Conservation (phyloP, 2,113 vertebrate genomes). For the Diadophis punctatus region DNA sequence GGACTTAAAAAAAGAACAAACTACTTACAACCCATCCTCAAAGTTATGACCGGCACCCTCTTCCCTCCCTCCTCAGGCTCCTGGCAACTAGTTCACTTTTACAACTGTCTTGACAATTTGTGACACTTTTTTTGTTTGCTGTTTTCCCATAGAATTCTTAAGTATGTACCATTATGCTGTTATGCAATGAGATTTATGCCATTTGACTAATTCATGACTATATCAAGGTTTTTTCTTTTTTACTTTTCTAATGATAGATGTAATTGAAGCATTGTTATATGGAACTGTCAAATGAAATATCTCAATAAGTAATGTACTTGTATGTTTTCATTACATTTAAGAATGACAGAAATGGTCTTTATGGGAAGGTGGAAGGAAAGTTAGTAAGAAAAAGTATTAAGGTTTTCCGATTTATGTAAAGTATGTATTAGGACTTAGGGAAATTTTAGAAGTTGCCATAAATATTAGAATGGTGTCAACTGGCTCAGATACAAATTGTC, state of each 20-base stretch:
- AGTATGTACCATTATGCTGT: not conserved
- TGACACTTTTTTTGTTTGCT: not conserved
- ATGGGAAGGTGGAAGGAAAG: not conserved
- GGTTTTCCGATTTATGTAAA: not conserved
- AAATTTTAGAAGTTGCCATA: not conserved
- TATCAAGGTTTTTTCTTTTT: slow-evolving; percentile 19
- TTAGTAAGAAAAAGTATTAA: not conserved
- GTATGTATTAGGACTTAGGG: not conserved
- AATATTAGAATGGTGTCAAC: not conserved
- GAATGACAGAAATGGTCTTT: slow-evolving; percentile 25
- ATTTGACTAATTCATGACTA: not conserved
- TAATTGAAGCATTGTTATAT: slow-evolving; percentile 11
- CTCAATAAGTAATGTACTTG: not conserved
- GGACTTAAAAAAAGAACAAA: not conserved
- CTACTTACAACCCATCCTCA: not conserved
- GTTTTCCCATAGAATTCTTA: not conserved
- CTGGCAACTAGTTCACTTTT: not conserved
- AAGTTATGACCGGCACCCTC: not conserved
- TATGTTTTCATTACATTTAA: slow-evolving; percentile 20
- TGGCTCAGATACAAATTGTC: not conserved
- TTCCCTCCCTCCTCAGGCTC: not conserved
- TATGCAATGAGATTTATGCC: not conserved
- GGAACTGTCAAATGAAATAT: slow-evolving; percentile 1
- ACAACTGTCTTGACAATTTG: not conserved
- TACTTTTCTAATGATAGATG: slow-evolving; percentile 30